Conservation (phyloP, 2,888 invertebrate species). For the Drosophila prostipennis region DNA sequence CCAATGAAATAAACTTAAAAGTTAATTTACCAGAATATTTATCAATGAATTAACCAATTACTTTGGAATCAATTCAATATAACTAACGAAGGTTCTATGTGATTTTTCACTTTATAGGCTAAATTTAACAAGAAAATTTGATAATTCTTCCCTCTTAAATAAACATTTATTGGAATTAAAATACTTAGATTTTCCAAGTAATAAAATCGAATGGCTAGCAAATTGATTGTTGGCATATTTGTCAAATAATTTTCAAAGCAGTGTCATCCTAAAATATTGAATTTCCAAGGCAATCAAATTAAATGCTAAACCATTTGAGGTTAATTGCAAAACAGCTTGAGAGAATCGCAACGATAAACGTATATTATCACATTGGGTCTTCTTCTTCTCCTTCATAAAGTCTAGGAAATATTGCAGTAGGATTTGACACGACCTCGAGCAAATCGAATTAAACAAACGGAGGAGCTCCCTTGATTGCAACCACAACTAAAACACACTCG, state of each 20-base stretch:
- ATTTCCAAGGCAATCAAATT: not conserved
- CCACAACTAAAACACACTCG: constrained; percentile 1
- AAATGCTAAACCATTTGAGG: not conserved
- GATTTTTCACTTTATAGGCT: no score
- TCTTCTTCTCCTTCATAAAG: not conserved
- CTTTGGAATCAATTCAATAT: no score
- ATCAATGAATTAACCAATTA: no score
- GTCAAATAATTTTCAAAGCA: not conserved
- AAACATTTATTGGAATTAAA: not conserved
- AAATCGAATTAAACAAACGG: not conserved
- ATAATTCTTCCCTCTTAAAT: no score
- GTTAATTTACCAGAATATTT: no score
- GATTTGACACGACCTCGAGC: not conserved
- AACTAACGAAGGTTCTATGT: no score
- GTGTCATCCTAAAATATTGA: not conserved
- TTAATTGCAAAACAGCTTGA: not conserved
- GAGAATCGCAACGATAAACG: not conserved
- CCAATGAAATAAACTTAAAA: no score
- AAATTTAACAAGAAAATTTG: no score
- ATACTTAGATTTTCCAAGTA: not conserved
- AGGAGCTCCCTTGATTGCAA: constrained; percentile 8
- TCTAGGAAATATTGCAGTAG: not conserved
- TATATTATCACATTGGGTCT: not conserved
- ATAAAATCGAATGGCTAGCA: not conserved
- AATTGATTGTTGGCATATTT: not conserved